Conservation (phyloP, 2,888 invertebrate genomes). For the Piscicola geometra region DNA sequence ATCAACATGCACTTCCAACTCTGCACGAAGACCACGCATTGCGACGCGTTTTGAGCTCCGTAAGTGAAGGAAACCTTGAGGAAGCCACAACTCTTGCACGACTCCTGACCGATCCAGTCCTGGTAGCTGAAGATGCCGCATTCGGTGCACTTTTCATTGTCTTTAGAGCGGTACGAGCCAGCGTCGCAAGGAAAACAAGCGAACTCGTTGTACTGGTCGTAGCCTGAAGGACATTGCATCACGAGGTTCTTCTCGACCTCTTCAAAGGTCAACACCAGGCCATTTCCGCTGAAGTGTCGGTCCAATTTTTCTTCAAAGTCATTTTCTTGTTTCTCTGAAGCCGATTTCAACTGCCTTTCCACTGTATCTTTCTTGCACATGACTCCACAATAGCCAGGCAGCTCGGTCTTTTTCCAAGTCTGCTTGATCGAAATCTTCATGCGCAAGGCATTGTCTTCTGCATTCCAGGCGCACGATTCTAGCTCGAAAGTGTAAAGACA, state of each 20-base stretch:
- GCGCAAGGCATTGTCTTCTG: not conserved
- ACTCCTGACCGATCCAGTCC: constrained; percentile 17
- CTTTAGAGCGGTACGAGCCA: constrained; percentile 1
- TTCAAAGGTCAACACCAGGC: not conserved
- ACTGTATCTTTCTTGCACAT: constrained; percentile 8
- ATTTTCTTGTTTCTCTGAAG: not conserved
- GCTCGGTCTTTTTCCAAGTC: not conserved
- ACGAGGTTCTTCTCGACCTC: not conserved
- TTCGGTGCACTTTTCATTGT: constrained; percentile 1
- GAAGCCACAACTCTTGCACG: constrained; percentile 25
- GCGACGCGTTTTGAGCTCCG: not conserved
- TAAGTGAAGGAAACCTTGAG: constrained; percentile 2
- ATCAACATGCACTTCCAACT: not conserved
- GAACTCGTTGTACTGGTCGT: constrained; percentile 21
- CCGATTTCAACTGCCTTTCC: not conserved
- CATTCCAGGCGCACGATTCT: constrained; percentile 3
- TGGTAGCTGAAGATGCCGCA: constrained; percentile 24
- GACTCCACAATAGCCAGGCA: constrained; percentile 1
- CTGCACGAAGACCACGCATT: not conserved
- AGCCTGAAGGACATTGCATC: constrained; percentile 20
- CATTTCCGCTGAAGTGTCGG: not conserved
- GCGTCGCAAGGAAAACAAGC: constrained; percentile 29
- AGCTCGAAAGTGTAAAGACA: not conserved
- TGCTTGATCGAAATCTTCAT: not conserved
- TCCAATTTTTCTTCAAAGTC: not conserved